Base-by-base conservation (phyloP, 1,140 invertebrate species). In the Xylocopa sonorina region DNA sequence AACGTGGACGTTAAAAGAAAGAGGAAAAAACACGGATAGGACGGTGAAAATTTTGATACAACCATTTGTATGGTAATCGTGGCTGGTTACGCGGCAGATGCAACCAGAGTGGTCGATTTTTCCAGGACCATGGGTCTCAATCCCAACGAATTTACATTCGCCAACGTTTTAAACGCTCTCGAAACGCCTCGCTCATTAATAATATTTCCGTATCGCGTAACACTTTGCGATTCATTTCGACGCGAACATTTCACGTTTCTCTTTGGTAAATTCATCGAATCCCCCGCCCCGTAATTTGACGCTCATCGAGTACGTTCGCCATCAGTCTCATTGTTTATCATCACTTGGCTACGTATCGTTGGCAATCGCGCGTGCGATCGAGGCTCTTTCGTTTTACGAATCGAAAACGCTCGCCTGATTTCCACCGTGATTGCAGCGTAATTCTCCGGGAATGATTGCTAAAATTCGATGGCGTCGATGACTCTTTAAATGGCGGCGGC, bases 51-150 rank as follows among this genome's bases (percentile, higher is more conserved):
- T 43, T 64, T 74, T 27, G 46, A 43, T 51, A 16, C 32, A 41
- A 24, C n/a, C 48, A 74, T 74, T 74, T 74, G 38, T 63, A 74
- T 53, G 72, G 43, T 64, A 74, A 74, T 53, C 34, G 4, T 24
- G 10, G n/a, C 10, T 21, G 2, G 16, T 38, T 67, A 46, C 27
- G 14, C 16, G 24, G 50, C 18, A 16, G 7, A 41, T 41, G 21
- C 21, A 24, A 38, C 63, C 16, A 24, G 38, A 29, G 24, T n/a
- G 53, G 29, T 27, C 53, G 24, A 24, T 55, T 55, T 34, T 21
- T 32, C 57, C 57, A n/a, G n/a, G 32, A 27, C 5, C 18, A 43
- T 18, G 4, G n/a, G 38, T 18, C 24, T 41, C n/a, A 7, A 43
- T 57, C 2, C 3, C 34, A 21, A 1, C 14, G 18, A 29, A 29